Conservation (phyloP, 2,888 invertebrate genomes). For the Lumbricus terrestris region DNA sequence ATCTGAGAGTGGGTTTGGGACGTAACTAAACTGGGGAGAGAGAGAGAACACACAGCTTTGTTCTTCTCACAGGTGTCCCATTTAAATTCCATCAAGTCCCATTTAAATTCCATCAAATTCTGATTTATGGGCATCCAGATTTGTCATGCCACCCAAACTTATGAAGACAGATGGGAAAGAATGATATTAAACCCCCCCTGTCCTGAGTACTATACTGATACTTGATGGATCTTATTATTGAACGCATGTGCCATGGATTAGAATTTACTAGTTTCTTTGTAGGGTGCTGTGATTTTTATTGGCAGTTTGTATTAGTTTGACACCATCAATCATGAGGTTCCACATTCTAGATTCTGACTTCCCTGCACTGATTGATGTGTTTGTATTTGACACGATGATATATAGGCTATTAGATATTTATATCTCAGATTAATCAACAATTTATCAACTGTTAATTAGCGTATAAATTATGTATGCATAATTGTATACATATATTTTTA, state of each 20-base stretch:
- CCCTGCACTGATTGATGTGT: not conserved
- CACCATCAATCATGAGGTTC: not conserved
- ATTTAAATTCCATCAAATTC: not conserved
- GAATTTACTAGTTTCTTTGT: too few relatives aligned
- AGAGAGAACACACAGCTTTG: not conserved
- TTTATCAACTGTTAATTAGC: too few relatives aligned
- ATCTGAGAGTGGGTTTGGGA: too few relatives aligned
- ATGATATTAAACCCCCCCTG: not conserved
- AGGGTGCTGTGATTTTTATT: not conserved
- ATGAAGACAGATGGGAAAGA: not conserved
- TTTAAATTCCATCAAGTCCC: not conserved
- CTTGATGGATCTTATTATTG: too few relatives aligned
- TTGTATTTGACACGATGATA: not conserved
- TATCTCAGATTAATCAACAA: too few relatives aligned
- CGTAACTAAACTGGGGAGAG: not conserved
- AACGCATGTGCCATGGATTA: too few relatives aligned
- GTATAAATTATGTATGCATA: too few relatives aligned
- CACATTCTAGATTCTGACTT: not conserved
- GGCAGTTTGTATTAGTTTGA: not conserved
- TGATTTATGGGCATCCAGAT: not conserved
- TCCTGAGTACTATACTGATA: not conserved
- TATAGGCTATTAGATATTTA: too few relatives aligned
- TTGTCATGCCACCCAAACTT: not conserved
- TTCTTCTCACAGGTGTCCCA: not conserved
- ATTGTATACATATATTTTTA: too few relatives aligned